These are phyloP conservation scores for Synergus laeviventris DNA, from an alignment of 2,888 invertebrate genomes.

Conservation along the genomic window DNA sequence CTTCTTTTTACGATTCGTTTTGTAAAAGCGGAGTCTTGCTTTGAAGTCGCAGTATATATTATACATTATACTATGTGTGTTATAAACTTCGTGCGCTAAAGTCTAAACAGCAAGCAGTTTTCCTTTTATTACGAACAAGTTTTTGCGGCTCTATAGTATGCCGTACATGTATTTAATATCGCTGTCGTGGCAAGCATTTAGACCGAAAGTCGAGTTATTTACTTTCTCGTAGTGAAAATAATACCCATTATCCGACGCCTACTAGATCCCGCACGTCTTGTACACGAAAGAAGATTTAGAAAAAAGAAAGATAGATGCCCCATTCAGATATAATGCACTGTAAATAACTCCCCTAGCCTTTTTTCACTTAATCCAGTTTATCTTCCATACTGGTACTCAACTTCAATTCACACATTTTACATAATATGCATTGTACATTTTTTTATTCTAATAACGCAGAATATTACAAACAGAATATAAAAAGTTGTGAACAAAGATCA, in stretches of 20 bases:
- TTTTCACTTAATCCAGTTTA: background rate
- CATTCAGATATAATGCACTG: background rate
- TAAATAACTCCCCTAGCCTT: background rate
- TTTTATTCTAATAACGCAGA: too few relatives aligned
- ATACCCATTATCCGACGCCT: slow-evolving; percentile 18
- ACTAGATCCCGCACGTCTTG: background rate
- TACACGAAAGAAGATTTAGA: slow-evolving; percentile 6
- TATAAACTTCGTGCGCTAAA: background rate
- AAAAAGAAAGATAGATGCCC: background rate
- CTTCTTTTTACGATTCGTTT: slow-evolving; percentile 10
- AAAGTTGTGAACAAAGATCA: too few relatives aligned
- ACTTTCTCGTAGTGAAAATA: slow-evolving; percentile 6
- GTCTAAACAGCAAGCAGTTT: background rate
- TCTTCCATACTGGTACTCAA: too few relatives aligned
- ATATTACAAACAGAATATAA: too few relatives aligned
- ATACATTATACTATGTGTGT: background rate
- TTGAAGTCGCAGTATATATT: background rate
- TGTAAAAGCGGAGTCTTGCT: background rate
- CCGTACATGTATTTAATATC: slow-evolving; percentile 13
- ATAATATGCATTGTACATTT: too few relatives aligned
- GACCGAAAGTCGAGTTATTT: slow-evolving; percentile 11
- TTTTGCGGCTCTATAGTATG: background rate
- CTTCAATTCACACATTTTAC: too few relatives aligned
- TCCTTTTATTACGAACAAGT: background rate
- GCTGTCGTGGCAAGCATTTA: slow-evolving; percentile 6